Evolutionary conservation across 2,797 vertebrate species (phyloP).

Genomic region (Spinibarbus caldwelli): DNA sequence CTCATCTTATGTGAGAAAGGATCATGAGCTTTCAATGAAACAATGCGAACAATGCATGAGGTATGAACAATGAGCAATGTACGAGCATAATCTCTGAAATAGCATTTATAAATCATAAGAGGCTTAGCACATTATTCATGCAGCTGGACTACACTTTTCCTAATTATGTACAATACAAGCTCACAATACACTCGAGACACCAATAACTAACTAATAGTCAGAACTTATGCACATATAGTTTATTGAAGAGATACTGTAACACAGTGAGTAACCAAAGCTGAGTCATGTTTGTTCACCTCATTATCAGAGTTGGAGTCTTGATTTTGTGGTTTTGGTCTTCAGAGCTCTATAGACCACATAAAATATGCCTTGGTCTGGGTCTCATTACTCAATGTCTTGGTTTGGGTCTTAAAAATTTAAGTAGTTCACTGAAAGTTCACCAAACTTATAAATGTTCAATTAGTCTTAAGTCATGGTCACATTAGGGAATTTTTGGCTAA

Average conservation of each 20-base stretch:
- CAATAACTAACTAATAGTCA: constrained; percentile 10
- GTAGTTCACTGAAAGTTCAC: not conserved
- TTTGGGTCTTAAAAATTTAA: not conserved
- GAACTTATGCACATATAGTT: not conserved
- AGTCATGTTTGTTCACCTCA: not conserved
- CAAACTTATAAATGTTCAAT: not conserved
- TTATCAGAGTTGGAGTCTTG: not conserved
- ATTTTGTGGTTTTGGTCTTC: not conserved
- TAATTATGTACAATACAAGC: not conserved
- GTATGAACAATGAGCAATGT: not conserved
- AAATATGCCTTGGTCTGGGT: not conserved
- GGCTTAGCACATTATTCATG: not conserved
- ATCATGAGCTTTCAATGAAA: not conserved
- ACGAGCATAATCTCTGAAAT: not conserved
- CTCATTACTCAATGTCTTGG: not conserved
- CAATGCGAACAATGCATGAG: not conserved
- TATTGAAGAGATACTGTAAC: not conserved
- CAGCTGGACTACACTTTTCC: constrained; percentile 3
- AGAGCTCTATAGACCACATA: not conserved
- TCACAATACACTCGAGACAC: not conserved
- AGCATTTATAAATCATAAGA: not conserved
- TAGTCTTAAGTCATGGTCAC: not conserved
- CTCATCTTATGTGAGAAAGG: not conserved
- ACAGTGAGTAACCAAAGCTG: not conserved
- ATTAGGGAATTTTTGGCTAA: not conserved